These are phyloP conservation scores for Coptodon bakossiorum DNA, from an alignment of 2,113 vertebrate species.

Conservation along the genomic window DNA sequence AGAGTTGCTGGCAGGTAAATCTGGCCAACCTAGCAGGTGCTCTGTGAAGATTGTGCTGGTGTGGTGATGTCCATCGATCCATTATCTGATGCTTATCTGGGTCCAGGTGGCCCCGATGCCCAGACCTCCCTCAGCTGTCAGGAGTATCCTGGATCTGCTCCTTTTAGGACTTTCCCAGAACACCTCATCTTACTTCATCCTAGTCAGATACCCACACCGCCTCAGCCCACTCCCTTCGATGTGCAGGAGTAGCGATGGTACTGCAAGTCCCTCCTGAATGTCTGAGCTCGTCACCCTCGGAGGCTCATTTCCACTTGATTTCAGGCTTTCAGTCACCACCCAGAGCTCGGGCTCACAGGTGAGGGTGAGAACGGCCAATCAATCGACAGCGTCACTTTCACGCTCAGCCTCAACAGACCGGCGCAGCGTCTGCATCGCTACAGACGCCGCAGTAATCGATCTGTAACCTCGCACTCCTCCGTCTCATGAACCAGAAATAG, in stretches of 20 bases:
- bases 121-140: neutral
- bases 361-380: neutral
- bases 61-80: neutral
- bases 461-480: neutral
- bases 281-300: fast-evolving
- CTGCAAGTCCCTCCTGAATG: neutral
- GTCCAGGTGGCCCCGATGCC: neutral
- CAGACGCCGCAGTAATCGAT: neutral
- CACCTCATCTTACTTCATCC: neutral
- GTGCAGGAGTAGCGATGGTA: neutral
- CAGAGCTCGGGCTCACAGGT: neutral
- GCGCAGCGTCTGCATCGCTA: neutral
- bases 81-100: neutral
- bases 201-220: neutral
- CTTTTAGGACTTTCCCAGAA: neutral
- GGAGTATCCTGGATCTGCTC: neutral
- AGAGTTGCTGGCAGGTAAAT: neutral
- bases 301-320: neutral
- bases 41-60: neutral
- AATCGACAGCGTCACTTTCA: neutral
- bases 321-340: neutral
- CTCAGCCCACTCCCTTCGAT: neutral
- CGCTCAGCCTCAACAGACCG: neutral
- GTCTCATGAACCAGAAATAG: neutral
- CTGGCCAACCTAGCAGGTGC: neutral